Base-by-base conservation (phyloP, 2,113 vertebrate species). In the Phocoena sinus region DNA sequence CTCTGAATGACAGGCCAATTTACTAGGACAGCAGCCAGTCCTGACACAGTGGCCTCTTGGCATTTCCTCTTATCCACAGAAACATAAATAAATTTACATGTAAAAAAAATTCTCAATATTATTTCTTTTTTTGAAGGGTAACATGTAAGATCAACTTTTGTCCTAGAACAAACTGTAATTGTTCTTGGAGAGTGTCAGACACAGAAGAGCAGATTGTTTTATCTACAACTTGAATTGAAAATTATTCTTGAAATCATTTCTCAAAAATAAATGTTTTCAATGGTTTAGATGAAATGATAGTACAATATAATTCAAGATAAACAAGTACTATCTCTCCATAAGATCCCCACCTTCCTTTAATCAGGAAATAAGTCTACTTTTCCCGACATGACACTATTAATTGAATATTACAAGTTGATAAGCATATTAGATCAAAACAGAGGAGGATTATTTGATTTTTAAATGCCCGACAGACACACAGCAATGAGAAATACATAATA, bases 281-380 rank as follows among this genome's bases (percentile, higher is more conserved):
- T 73, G 74, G 23, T 85, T 95, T 94, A 88, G 58, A 97, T 94
- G 70, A 96, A 95, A 79, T 26, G 53, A 33, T 21, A 73, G 67
- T 62, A 91, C 90, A 96, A 82, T 23, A 76, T 44, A 88, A 88
- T 91, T 74, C 18, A 87, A 76, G 26, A 62, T 80, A 94, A 97
- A 44, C 23, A 50, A 3, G 1, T 8, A 53, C 17, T 38, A 12
- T 44, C 33, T 94, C 53, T 87, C 26, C 84, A 18, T 53, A 85
- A 92, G n/a, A 70, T 36, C 65, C 85, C 36, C 15, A 89, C 53
- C 63, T 92, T 23, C 65, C 67, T 89, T 79, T 71, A 44, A 20
- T 20, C 23, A 13, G 38, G 25, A 95, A 86, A 4, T 82, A 15
- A 84, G 76, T 58, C 79, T 62, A 73, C 25, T 47, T 89, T 79